Evolutionary conservation across 1,140 invertebrate species (phyloP).

Genomic region (Antheraea mylitta): DNA sequence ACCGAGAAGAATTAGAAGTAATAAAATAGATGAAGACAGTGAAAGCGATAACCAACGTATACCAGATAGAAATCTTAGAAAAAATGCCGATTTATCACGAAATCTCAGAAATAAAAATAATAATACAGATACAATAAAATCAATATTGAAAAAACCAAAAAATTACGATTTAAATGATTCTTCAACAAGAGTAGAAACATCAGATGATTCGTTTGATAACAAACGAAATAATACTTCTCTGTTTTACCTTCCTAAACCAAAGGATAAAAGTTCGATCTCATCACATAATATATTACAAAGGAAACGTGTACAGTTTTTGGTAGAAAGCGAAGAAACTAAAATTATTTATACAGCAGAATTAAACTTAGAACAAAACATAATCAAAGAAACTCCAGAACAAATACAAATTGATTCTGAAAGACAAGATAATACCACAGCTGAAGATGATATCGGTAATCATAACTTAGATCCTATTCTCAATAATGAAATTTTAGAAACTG

Average conservation of each 20-base stretch:
- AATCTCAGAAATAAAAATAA: constrained; percentile 56
- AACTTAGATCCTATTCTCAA: constrained; percentile 29
- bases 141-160: constrained; percentile 84
- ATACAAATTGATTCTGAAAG: constrained; percentile 22
- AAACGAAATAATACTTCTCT: constrained; percentile 77
- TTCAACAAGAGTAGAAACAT: constrained; percentile 42
- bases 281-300: constrained; percentile 62
- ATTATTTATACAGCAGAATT: constrained; percentile 69
- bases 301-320: constrained; percentile 82
- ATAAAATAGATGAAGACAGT: constrained; percentile 68
- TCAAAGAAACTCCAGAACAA: constrained; percentile 25
- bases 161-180: constrained; percentile 48
- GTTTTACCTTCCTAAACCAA: constrained; percentile 84
- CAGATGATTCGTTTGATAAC: constrained; percentile 53
- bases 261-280: constrained; percentile 47
- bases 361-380: constrained; percentile 52
- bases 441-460: constrained; percentile 58
- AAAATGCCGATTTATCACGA: constrained; percentile 42
- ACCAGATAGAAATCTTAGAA: constrained; percentile 49
- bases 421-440: constrained; percentile 34
- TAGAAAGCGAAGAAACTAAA: constrained; percentile 79
- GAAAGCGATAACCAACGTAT: constrained; percentile 70
- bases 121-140: constrained; percentile 79
- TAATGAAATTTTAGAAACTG: constrained; percentile 16
- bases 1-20: constrained; percentile 61